Evolutionary conservation across 2,888 invertebrate species (phyloP), one percentile per base, ranked within the genome.

Genomic region (Galerucella nymphaeae): DNA sequence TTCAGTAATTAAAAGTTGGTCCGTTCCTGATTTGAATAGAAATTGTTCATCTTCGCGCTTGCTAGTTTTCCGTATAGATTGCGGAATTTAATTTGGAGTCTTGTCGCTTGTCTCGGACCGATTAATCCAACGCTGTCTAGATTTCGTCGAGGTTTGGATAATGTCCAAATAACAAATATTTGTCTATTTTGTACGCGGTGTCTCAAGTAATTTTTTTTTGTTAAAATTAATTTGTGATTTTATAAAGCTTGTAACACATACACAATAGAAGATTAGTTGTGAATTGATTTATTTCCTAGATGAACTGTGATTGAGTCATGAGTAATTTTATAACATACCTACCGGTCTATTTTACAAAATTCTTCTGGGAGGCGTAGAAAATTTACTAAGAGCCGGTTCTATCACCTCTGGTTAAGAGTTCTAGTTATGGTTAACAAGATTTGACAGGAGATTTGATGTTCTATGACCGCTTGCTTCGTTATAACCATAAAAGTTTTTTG

Each of bases 51-150:
- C 59, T 30, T 59, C n/a, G 14, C 14, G 42, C 42, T 62, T 11
- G 16, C 16, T 55, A 45, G 73, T 66, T 67, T 58, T 72, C 59
- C 67, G 66, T 74, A 75, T 74, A 78, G 73, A 78, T 75, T 76
- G 78, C 74, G 80, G 82, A 82, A 83, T 83, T 82, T 83, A 82
- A 82, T 62, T 83, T 82, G 81, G 80, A 79, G 76, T 77, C 78
- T 78, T 81, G 81, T 81, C 76, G 76, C 77, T 79, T 79, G 76
- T 77, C 77, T 78, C 74, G 75, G 55, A 72, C 73, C 80, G 76
- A 82, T 82, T 82, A 81, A 82, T 82, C 79, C 79, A 78, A 76
- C 73, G 76, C 78, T 67, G 75, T 76, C 77, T 78, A 74, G 75
- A 69, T 76, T 75, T 72, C 67, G 73, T 73, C 57, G 70, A 72